These are phyloP conservation scores for Keiferia lycopersicella DNA, from an alignment of 2,888 invertebrate genomes.

Conservation along the genomic window DNA sequence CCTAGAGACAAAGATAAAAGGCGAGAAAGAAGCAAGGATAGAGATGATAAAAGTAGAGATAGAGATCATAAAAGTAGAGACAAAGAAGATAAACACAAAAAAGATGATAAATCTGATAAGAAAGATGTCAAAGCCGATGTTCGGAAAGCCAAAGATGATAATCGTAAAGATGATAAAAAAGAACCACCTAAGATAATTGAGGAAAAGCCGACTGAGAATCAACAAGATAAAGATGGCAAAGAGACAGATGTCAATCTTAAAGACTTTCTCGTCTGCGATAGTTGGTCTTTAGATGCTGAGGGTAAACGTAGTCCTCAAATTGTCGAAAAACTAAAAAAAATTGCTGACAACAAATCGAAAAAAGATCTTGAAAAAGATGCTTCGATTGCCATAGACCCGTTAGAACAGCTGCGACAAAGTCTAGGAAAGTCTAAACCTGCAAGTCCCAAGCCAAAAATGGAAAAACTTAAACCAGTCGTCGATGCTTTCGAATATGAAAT, in stretches of 20 bases:
- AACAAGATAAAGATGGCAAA: constrained; percentile 35
- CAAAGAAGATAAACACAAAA: constrained; percentile 32
- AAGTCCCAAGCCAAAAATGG: constrained; percentile 47
- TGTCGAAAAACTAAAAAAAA: constrained; percentile 45
- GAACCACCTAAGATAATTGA: constrained; percentile 35
- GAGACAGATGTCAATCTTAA: constrained; percentile 67
- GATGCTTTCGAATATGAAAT: constrained; percentile 72
- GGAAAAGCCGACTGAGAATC: constrained; percentile 32
- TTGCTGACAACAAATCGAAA: constrained; percentile 35
- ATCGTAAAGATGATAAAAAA: constrained; percentile 39
- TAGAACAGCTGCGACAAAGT: constrained; percentile 44
- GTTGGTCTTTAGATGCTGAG: constrained; percentile 75
- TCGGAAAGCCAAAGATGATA: constrained; percentile 38
- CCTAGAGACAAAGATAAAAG: constrained; percentile 36
- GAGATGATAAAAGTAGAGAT: constrained; percentile 39
- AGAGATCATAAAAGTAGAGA: constrained; percentile 41
- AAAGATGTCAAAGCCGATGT: constrained; percentile 36
- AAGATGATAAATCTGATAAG: constrained; percentile 34
- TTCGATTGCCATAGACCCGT: constrained; percentile 36
- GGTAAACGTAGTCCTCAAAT: constrained; percentile 62
- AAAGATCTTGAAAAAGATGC: constrained; percentile 32
- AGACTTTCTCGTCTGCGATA: constrained; percentile 74
- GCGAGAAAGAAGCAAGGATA: constrained; percentile 37
- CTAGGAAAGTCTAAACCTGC: constrained; percentile 32
- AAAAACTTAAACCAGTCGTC: constrained; percentile 65